Conservation (phyloP, 2,113 vertebrate genomes). For the Fregata magnificens region DNA sequence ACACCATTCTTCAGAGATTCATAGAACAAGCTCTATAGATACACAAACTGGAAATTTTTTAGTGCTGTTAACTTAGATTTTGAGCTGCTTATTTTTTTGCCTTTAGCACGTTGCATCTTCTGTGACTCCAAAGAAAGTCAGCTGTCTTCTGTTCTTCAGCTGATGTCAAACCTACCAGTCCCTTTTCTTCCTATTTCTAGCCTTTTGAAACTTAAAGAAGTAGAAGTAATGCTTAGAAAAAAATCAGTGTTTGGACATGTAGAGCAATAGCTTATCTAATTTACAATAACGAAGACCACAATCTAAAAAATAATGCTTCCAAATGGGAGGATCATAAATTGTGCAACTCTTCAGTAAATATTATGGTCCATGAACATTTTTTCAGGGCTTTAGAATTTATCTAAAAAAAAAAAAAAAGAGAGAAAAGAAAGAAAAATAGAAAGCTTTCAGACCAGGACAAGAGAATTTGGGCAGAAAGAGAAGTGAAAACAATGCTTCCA, state of each 20-base stretch:
- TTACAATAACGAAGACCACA: neutral
- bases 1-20: neutral
- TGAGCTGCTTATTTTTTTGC: neutral
- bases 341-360: neutral
- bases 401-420: neutral
- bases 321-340: neutral
- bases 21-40: neutral
- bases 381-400: neutral
- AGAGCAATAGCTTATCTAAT: neutral
- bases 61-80: neutral
- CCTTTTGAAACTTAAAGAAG: neutral
- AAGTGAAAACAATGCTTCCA: neutral
- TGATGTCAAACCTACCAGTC: neutral
- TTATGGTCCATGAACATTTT: neutral
- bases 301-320: neutral
- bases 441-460: neutral
- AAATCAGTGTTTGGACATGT: neutral
- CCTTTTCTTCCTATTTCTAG: neutral
- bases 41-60: neutral
- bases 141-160: neutral
- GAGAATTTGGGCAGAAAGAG: neutral
- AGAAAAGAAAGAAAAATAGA: accelerated
- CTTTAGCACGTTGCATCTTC: neutral
- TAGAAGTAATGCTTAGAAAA: neutral
- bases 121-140: neutral